These are phyloP conservation scores for Formica aserva DNA, from an alignment of 2,888 invertebrate genomes.

Conservation along the genomic window DNA sequence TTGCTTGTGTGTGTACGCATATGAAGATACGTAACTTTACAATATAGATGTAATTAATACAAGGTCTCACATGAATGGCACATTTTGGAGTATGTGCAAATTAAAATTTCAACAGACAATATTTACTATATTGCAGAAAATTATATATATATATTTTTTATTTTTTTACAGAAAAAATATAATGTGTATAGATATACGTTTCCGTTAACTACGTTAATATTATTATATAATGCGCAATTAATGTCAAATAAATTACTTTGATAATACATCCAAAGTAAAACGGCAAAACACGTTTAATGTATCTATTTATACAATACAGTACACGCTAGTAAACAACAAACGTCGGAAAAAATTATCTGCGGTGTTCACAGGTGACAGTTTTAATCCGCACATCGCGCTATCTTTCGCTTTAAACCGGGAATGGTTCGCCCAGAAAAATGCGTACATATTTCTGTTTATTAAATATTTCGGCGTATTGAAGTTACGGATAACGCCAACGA, in stretches of 20 bases:
- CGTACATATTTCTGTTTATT: constrained; percentile 60
- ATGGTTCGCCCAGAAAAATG: constrained; percentile 3
- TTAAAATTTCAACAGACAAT: constrained; percentile 19
- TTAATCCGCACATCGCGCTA: constrained; percentile 33
- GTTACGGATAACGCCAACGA: neutral
- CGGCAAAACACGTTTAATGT: neutral
- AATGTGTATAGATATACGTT: neutral
- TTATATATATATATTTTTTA: neutral
- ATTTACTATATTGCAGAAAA: constrained; percentile 18
- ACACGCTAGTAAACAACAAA: constrained; percentile 51
- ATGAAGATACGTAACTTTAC: neutral
- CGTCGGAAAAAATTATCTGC: constrained; percentile 57
- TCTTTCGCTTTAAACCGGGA: constrained; percentile 42
- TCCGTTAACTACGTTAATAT: neutral
- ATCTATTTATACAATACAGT: neutral
- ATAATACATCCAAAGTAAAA: neutral
- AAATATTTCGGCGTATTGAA: constrained; percentile 45
- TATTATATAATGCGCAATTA: neutral
- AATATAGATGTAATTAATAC: constrained; percentile 24
- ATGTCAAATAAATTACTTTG: constrained; percentile 3
- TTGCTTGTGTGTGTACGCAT: constrained; percentile 51
- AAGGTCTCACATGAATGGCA: constrained; percentile 11
- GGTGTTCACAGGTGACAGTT: constrained; percentile 58
- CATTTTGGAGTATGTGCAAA: neutral
- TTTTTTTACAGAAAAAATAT: neutral